A percentile compares a stretch with the other conserved stretches of the same genome.
These are phyloP conservation scores for Pardosa pseudoannulata DNA, from an alignment of 2,888 invertebrate species.

Conservation along the genomic window DNA sequence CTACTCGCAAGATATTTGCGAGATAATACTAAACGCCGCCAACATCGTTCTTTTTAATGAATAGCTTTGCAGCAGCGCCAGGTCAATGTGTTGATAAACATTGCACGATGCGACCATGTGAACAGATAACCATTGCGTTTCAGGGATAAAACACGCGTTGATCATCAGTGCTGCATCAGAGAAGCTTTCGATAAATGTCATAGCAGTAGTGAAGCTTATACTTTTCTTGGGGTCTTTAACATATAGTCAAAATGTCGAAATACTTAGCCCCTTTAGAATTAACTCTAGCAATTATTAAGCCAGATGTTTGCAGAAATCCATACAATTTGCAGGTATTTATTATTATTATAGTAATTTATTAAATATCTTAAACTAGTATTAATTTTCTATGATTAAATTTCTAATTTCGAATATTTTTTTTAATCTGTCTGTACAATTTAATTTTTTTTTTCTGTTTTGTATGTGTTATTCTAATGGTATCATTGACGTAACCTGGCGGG, in stretches of 20 bases:
- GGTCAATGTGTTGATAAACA: constrained; percentile 71
- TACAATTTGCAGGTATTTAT: constrained; percentile 81
- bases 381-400: too few species aligned
- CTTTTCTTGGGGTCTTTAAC: background rate
- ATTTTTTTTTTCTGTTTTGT: too few species aligned
- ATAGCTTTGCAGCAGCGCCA: constrained; percentile 39
- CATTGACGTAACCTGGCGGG: too few species aligned
- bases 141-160: constrained; percentile 28
- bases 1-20: background rate
- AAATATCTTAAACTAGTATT: too few species aligned
- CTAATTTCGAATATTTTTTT: too few species aligned
- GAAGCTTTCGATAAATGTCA: constrained; percentile 2
- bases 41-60: background rate
- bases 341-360: too few species aligned
- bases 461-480: too few species aligned
- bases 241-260: constrained; percentile 41
- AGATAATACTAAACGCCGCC: background rate
- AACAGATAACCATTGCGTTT: constrained; percentile 53
- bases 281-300: constrained; percentile 91
- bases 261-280: constrained; percentile 79
- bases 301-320: constrained; percentile 88
- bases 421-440: too few species aligned
- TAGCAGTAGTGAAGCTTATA: background rate
- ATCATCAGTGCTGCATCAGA: background rate
- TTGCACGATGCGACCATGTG: constrained; percentile 63